Conservation (phyloP, 2,113 vertebrate species). For the Mastomys coucha region DNA sequence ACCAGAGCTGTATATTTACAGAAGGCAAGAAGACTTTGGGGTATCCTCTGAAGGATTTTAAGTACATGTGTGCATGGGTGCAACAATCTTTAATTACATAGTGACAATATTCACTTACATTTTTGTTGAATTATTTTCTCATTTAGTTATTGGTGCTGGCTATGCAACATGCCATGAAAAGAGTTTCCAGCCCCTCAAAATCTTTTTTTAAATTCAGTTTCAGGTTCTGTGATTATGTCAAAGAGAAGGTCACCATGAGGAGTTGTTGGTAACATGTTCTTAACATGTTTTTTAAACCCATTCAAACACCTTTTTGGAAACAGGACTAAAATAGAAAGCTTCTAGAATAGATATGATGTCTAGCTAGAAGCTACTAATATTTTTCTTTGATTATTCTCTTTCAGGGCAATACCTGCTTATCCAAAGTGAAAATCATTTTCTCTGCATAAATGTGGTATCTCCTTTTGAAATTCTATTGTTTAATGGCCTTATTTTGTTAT, state of each 20-base stretch:
- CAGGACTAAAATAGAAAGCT: neutral
- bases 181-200: neutral
- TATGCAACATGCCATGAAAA: neutral
- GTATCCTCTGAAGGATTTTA: neutral
- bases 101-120: neutral
- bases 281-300: neutral
- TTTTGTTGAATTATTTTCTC: neutral
- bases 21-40: neutral
- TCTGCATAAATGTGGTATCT: neutral
- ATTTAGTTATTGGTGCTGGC: neutral
- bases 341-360: neutral
- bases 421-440: neutral
- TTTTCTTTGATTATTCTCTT: slow-evolving; percentile 25
- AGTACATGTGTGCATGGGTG: neutral
- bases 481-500: neutral
- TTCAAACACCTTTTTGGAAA: neutral
- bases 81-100: neutral
- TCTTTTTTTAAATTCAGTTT: neutral
- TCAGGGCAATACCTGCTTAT: neutral
- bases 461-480: slow-evolving; percentile 26
- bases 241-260: neutral
- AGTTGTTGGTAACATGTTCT: neutral
- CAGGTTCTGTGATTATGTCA: neutral
- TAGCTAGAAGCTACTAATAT: slow-evolving; percentile 16
- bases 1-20: neutral